These are phyloP conservation scores for Dorcus hopei DNA, from an alignment of 2,888 invertebrate genomes.

Conservation along the genomic window DNA sequence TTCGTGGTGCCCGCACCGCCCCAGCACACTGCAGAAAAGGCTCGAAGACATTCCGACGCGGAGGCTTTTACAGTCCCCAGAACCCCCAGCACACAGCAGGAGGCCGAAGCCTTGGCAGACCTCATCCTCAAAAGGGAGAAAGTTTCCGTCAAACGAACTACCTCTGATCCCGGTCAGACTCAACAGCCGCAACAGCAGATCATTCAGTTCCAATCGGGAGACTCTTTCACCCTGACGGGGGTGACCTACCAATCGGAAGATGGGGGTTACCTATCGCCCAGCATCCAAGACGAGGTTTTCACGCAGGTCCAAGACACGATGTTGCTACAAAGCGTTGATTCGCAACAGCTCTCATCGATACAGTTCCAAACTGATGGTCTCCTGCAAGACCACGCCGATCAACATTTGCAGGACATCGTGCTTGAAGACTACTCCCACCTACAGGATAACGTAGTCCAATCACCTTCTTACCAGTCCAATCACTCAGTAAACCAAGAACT, in stretches of 20 bases:
- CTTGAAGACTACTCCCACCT: constrained; percentile 63
- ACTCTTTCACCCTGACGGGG: constrained; percentile 60
- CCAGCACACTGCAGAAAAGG: constrained; percentile 48
- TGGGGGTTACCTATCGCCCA: constrained; percentile 57
- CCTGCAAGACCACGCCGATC: constrained; percentile 62
- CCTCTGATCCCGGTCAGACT: constrained; percentile 68
- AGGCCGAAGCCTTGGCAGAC: constrained; percentile 77
- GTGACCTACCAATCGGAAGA: constrained; percentile 64
- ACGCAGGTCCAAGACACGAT: constrained; percentile 69
- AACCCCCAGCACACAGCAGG: constrained; percentile 55
- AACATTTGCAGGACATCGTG: constrained; percentile 62
- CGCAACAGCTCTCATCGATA: constrained; percentile 55
- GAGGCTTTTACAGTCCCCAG: constrained; percentile 54
- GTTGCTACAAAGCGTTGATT: constrained; percentile 63
- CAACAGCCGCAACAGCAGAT: constrained; percentile 55
- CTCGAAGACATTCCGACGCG: constrained; percentile 58
- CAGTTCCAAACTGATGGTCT: constrained; percentile 50
- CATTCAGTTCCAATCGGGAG: constrained; percentile 60
- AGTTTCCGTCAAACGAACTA: constrained; percentile 69
- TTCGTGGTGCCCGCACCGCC: constrained; percentile 60
- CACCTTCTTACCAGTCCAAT: constrained; percentile 48
- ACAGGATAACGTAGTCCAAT: constrained; percentile 53
- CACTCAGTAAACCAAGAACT: constrained; percentile 67
- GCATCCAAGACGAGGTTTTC: constrained; percentile 74
- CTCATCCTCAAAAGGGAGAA: constrained; percentile 69